Evolutionary conservation across 2,113 vertebrate species (phyloP).

Genomic region (Nyctibius bracteatus): DNA sequence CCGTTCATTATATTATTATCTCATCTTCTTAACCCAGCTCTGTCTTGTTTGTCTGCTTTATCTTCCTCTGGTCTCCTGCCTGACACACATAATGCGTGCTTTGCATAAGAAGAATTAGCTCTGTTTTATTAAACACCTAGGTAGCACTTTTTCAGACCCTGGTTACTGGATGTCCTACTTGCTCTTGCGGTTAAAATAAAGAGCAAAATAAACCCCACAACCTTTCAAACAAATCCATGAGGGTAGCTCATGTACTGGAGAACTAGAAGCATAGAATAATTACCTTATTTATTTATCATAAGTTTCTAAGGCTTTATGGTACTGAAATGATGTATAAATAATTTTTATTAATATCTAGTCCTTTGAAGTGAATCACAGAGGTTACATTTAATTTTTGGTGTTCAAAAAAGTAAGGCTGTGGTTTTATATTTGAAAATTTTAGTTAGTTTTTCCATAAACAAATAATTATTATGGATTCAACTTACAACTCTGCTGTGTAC

Average conservation of each 20-base stretch:
- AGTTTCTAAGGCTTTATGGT: neutral
- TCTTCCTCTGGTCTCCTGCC: neutral
- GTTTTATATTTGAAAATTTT: neutral
- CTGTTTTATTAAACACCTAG: neutral
- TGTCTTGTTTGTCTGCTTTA: neutral
- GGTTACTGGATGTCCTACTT: neutral
- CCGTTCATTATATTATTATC: neutral
- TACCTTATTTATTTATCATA: neutral
- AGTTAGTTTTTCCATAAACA: neutral
- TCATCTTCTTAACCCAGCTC: neutral
- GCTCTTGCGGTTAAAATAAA: neutral
- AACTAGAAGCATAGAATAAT: neutral
- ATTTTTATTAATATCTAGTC: neutral
- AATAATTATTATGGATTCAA: conserved; percentile 4
- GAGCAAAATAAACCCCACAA: neutral
- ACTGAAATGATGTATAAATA: neutral
- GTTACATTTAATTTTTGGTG: neutral
- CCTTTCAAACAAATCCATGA: neutral
- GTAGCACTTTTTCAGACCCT: neutral
- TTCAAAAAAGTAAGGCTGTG: neutral
- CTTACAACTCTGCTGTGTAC: conserved; percentile 97
- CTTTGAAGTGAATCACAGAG: neutral
- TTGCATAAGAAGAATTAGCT: neutral
- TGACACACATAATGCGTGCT: neutral
- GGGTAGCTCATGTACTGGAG: neutral